Evolutionary conservation across 2,797 vertebrate species (phyloP), one percentile per base, ranked within the genome.

Genomic region (Eidolon dupreanum): DNA sequence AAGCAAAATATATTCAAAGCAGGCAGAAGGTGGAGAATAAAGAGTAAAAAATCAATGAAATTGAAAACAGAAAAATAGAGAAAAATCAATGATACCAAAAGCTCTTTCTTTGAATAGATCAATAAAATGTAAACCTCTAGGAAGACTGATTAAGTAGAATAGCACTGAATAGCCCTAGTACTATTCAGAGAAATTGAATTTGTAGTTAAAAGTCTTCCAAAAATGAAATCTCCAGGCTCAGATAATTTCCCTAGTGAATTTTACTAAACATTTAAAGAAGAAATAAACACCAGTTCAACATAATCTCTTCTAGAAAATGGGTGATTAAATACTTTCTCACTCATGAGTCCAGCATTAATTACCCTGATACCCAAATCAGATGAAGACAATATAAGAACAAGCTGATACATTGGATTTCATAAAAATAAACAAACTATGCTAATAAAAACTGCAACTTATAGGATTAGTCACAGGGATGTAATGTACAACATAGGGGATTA

Each of bases 191-290:
- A 82, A 90, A 93, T 3, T 79, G 51, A 93, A 74, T 73, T 71
- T 87, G 13, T 53, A 88, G 61, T 70, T 82, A 41, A 78, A 91
- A 92, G 22, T 79, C 19, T 90, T 92, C 24, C 9, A 51, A 59
- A 95, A 94, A 77, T 51, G 31, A 78, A 89, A 77, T 31, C 59
- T 77, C 31, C 43, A 73, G 63, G 28, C 36, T 57, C 73, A 74
- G 36, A 31, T 74, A 79, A 93, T 88, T 95, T 95, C 46, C 79
- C 85, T 94, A 19, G n/a, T 87, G 49, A 88, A 78, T 93, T 96
- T 75, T 95, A 94, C 43, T 85, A 73, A 92, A 81, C 61, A 65
- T 43, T 83, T 73, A 78, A 88, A 55, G 16, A 78, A 66, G 8
- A 94, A 88, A 22, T 65, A 75, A 75, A 90, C 38, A 88, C 13